A percentile compares a stretch with the other conserved stretches of the same genome.
Conservation (phyloP, 1,140 invertebrate species). For the Saccostrea glomerata region DNA sequence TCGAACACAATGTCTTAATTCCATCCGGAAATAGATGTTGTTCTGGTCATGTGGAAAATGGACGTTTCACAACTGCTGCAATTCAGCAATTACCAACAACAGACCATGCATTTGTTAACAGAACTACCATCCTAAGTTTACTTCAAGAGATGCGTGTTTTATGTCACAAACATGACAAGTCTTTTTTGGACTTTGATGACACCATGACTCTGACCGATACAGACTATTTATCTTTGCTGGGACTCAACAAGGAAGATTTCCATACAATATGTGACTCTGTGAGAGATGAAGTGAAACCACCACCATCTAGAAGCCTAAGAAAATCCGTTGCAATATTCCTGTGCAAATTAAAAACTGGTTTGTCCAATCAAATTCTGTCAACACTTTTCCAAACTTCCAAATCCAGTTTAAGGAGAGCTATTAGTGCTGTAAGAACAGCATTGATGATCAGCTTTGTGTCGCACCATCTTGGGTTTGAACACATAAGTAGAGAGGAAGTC, state of each 20-base stretch:
- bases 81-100: constrained; percentile 10
- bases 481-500: constrained; percentile 39
- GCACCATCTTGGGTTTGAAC: constrained; percentile 34
- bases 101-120: constrained; percentile 40
- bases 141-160: constrained; percentile 15
- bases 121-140: constrained; percentile 34
- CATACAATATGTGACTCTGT: not conserved
- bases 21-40: constrained; percentile 43
- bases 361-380: constrained; percentile 36
- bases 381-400: constrained; percentile 41
- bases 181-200: constrained; percentile 45
- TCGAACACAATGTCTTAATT: constrained; percentile 20
- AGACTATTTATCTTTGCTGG: constrained; percentile 35
- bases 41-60: constrained; percentile 37
- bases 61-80: not conserved
- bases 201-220: not conserved
- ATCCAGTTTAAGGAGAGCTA: constrained; percentile 32
- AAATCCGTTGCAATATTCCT: constrained; percentile 39
- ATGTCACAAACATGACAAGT: not conserved
- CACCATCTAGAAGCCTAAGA: not conserved
- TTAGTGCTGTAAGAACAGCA: not conserved
- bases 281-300: constrained; percentile 6
- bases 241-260: constrained; percentile 46
- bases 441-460: constrained; percentile 24
- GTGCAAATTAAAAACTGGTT: constrained; percentile 35